Evolutionary conservation across 53 echinoderm and acorn worm genomes (phyloP), one percentile per base, ranked within the genome.

Genomic region (Mesocentrotus franciscanus): DNA sequence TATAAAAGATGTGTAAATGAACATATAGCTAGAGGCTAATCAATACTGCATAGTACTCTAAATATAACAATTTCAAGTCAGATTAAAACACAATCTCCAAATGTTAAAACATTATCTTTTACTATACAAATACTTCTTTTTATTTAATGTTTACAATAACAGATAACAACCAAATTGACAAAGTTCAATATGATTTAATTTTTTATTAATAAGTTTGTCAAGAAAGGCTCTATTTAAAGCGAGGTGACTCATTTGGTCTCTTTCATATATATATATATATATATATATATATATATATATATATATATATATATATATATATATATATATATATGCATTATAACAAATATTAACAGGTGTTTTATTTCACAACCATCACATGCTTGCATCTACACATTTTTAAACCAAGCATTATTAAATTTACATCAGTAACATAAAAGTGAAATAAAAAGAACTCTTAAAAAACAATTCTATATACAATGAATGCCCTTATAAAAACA

Each of bases 41-140:
- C 18, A 81, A 7, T 42, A 42, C 81, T 81, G 2, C 78, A 81
- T 39, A 42, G 7, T 18, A 15, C 16, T 64, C 64, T 42, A 20
- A 20, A 39, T 11, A 18, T 10, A 3, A 87, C 57, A 56, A 27
- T 57, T 2, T 8, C 87, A 87, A 8, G 12, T 7, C 27, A 87
- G 10, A 85, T 55, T 85, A 56, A 85, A 20, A n/a, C 75, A 30
- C 75, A 8, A 30, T 29, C 12, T 29, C n/a, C 13, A 87, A 87
- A 1, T 85, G 85, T 57, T 85, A 85, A 85, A 56, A 58, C 3
- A 0, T 87, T 57, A 87, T 57, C 59, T 87, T 12, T n/a, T 58
- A n/a, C 27, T 58, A 58, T 58, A n/a, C 58, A 87, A 59, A 87
- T 57, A 87, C 87, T 13, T 24, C 27, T 85, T 85, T 85, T 85